Evolutionary conservation across 2,888 invertebrate species (phyloP).

Genomic region (Rhodophaea formosa): DNA sequence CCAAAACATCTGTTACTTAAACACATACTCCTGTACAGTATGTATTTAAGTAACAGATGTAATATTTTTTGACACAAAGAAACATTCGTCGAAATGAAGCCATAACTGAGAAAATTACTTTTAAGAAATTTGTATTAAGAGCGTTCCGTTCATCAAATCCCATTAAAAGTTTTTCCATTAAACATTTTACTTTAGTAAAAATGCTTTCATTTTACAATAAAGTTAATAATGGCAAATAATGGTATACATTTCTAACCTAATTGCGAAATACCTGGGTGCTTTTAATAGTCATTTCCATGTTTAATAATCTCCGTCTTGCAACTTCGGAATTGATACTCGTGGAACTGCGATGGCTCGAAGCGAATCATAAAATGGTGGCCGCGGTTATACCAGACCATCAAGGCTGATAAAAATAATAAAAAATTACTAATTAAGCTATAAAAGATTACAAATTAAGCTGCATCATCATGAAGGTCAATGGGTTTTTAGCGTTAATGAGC

Average conservation of each 20-base stretch:
- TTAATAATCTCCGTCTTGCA: background rate
- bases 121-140: constrained; percentile 60
- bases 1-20: no score
- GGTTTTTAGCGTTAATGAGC: constrained; percentile 6
- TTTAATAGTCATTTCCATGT: constrained; percentile 25
- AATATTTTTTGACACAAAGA: constrained; percentile 27
- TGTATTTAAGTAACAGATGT: no score
- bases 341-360: background rate
- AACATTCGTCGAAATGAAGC: constrained; percentile 41
- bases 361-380: background rate
- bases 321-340: background rate
- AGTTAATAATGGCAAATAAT: constrained; percentile 59
- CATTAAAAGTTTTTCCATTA: constrained; percentile 78
- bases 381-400: background rate
- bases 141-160: constrained; percentile 70
- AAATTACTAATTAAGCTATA: background rate
- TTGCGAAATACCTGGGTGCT: constrained; percentile 48
- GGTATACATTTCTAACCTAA: constrained; percentile 51
- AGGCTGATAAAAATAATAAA: background rate
- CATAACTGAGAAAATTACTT: constrained; percentile 50
- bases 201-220: constrained; percentile 59
- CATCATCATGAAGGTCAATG: constrained; percentile 6
- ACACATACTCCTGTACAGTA: no score
- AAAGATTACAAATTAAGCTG: background rate
- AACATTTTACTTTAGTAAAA: constrained; percentile 67